phyloP scores from a whole-genome alignment of 2,888 invertebrate genomes.

The Trachelus stipa region DNA sequence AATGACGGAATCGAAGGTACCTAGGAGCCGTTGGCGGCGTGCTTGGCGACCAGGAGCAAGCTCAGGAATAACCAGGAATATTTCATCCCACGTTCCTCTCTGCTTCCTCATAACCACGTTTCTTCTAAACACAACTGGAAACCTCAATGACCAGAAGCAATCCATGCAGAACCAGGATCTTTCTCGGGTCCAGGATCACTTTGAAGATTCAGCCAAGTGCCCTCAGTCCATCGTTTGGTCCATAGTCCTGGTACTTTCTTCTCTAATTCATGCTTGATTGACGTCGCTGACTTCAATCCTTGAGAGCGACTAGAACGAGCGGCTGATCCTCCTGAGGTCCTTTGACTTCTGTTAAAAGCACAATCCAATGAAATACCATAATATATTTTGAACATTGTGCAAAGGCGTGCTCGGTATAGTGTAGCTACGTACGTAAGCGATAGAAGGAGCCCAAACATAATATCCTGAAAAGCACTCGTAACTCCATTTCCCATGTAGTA shows the following conservation, averaged over 20 bases:
- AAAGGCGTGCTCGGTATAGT: not conserved
- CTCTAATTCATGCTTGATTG: not conserved
- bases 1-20: constrained; percentile 53
- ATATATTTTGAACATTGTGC: not conserved
- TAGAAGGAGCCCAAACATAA: constrained; percentile 64
- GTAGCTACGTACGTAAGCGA: constrained; percentile 31
- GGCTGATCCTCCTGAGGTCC: not conserved
- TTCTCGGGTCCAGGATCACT: not conserved
- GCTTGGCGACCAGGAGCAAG: constrained; percentile 7
- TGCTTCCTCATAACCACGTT: not conserved
- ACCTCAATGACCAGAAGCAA: not conserved
- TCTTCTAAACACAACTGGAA: not conserved
- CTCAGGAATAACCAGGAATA: not conserved
- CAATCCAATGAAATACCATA: not conserved
- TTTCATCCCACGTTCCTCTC: not conserved
- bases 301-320: not conserved
- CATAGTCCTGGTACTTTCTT: not conserved
- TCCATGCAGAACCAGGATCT: no score
- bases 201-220: not conserved
- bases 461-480: constrained; percentile 62
- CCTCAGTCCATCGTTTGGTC: not conserved
- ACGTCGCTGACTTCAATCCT: not conserved
- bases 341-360: not conserved
- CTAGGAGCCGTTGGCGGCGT: constrained; percentile 14
- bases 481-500: constrained; percentile 33